phyloP scores from a whole-genome alignment of 2,888 invertebrate genomes.

The Resseliella maxima region DNA sequence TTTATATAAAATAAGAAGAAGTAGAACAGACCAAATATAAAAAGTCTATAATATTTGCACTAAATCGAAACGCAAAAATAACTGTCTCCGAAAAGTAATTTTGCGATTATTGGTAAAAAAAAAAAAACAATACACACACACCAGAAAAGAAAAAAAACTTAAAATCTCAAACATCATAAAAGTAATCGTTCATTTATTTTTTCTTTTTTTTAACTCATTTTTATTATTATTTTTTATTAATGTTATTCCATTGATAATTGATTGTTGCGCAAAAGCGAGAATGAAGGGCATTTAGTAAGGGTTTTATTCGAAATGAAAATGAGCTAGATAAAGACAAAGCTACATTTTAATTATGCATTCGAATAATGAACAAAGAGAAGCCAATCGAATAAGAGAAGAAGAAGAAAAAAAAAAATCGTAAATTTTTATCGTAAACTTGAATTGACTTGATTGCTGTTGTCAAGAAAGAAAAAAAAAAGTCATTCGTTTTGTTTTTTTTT shows the following conservation, averaged over 20 bases:
- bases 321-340: not conserved
- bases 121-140: not conserved
- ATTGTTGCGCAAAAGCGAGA: not conserved
- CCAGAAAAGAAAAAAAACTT: too few species aligned
- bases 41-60: too few species aligned
- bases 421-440: not conserved
- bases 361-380: not conserved
- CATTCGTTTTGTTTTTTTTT: too few species aligned
- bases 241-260: not conserved
- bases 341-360: not conserved
- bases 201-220: not conserved
- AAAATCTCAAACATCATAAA: not conserved
- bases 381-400: not conserved
- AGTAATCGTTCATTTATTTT: not conserved
- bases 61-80: not conserved
- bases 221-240: not conserved
- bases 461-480: conserved; percentile 17
- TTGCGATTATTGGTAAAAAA: conserved; percentile 26
- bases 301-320: not conserved
- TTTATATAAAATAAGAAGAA: not conserved
- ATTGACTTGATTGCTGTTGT: conserved; percentile 9
- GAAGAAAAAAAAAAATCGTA: not conserved
- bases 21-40: not conserved
- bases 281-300: not conserved
- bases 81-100: not conserved